Evolutionary conservation across 2,888 invertebrate species (phyloP).

Genomic region (Odontocerum albicorne): DNA sequence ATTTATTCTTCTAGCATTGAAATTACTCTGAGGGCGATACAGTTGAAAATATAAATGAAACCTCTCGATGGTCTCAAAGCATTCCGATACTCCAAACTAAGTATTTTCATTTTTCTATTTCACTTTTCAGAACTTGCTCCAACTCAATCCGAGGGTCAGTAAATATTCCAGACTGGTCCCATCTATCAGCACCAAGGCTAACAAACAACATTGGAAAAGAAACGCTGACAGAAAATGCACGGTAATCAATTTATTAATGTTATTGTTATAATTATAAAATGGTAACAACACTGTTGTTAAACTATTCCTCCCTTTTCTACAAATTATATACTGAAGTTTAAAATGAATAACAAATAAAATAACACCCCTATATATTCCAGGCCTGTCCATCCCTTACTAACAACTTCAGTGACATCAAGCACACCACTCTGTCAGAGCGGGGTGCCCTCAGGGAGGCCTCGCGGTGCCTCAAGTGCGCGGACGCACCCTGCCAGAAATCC

Average conservation of each 20-base stretch:
- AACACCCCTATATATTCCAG: constrained; percentile 47
- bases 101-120: too few species aligned
- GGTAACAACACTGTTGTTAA: too few species aligned
- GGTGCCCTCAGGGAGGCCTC: constrained; percentile 90
- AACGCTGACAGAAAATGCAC: constrained; percentile 83
- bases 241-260: constrained; percentile 60
- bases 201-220: constrained; percentile 94
- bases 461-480: constrained; percentile 88
- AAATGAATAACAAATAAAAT: background rate
- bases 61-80: background rate
- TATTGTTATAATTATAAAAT: background rate
- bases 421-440: constrained; percentile 94
- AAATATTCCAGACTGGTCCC: constrained; percentile 79
- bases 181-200: constrained; percentile 79
- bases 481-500: constrained; percentile 97
- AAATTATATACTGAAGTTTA: background rate
- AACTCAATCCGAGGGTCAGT: constrained; percentile 82
- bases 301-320: too few species aligned
- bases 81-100: background rate
- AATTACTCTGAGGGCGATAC: too few species aligned
- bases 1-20: too few species aligned
- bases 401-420: constrained; percentile 96
- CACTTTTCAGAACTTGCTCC: constrained; percentile 77
- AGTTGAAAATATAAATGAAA: too few species aligned
- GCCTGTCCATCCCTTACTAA: constrained; percentile 71